Base-by-base conservation (phyloP, 2,797 vertebrate genomes). In the Galago senegalensis region DNA sequence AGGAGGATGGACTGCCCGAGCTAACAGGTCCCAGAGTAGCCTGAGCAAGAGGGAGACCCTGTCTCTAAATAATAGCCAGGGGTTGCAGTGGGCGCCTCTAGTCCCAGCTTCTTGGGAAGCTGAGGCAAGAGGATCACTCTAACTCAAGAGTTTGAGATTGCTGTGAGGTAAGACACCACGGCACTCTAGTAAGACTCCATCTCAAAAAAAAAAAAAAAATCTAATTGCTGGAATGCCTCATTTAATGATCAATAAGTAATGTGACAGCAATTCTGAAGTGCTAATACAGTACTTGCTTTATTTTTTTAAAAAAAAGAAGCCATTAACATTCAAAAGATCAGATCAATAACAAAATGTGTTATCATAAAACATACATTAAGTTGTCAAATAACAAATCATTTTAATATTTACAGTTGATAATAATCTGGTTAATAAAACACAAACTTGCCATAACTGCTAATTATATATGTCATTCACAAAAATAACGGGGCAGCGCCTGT, bases 341-440 rank as follows among this genome's bases (percentile, higher is more conserved):
- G 63, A 97, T 96, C 93, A 93, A 95, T 70, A 98, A 88, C 58
- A 82, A 83, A 96, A 93, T 91, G 18, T 89, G 37, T 67, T 40
- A 94, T 53, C 73, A 98, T 97, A 96, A 69, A 95, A 89, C 27
- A 3, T 87, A 95, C 7, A 97, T 93, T 95, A 96, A 84, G 76
- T 96, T 61, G 91, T 94, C 96, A 98, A 97, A 94, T 94, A 96
- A 88, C 95, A 98, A 97, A 94, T 89, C 94, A 92, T 49, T 77
- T 25, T 95, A 87, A 93, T 91, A 97, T 93, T 98, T 95, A 96
- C 16, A 93, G 82, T 72, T 98, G 97, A 98, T 98, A 97, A 97
- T 96, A 98, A 98, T 97, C 89, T 97, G 85, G 29, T 94, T 98
- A 98, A 98, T 97, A 97, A 98, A 96, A 98, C 95, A 97, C 70